These are phyloP conservation scores for Eulithis prunata DNA, from an alignment of 2,888 invertebrate genomes.

Conservation along the genomic window DNA sequence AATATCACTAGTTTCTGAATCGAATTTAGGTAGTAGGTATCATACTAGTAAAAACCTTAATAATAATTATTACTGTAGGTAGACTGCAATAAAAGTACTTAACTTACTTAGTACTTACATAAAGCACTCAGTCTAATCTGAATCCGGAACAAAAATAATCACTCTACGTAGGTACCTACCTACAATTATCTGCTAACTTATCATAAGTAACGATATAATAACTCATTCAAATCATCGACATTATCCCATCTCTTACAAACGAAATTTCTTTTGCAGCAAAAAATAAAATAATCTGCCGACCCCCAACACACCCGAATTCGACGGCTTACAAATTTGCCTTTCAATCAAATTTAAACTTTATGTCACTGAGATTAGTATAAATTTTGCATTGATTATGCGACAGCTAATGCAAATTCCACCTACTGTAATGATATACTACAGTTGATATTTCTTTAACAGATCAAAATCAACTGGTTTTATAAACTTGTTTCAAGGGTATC, in stretches of 20 bases:
- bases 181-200: too few species aligned
- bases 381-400: constrained; percentile 2
- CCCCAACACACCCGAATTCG: constrained; percentile 17
- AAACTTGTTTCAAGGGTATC: constrained; percentile 19
- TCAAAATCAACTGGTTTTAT: neutral
- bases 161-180: too few species aligned
- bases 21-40: too few species aligned
- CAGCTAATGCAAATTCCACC: constrained; percentile 25
- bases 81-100: too few species aligned
- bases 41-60: too few species aligned
- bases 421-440: constrained; percentile 25
- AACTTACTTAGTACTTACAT: too few species aligned
- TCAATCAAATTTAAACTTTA: constrained; percentile 4
- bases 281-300: constrained; percentile 28
- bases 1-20: too few species aligned
- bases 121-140: too few species aligned
- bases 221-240: constrained; percentile 13
- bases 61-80: too few species aligned
- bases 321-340: neutral
- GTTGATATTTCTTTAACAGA: constrained; percentile 26
- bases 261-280: constrained; percentile 28
- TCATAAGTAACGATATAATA: neutral
- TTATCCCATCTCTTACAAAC: constrained; percentile 15
- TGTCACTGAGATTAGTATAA: neutral
- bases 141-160: too few species aligned